Base-by-base conservation (phyloP, 2,797 vertebrate genomes). In the Pseudochromis fuscus region DNA sequence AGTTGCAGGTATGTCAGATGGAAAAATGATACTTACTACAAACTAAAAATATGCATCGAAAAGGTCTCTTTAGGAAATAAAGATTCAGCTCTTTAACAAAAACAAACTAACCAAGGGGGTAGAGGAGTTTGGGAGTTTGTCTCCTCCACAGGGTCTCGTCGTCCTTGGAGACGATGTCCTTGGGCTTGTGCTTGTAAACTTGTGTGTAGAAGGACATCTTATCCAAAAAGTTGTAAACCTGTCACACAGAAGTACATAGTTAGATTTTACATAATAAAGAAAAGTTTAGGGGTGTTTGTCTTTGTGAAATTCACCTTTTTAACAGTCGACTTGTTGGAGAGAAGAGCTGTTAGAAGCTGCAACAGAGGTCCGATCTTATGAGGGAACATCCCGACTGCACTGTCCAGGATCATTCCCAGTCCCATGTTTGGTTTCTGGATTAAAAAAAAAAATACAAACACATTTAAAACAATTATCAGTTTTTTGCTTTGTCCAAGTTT, bases 201-300 rank as follows among this genome's bases (percentile, higher is more conserved):
- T 99, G 97, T 0, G 97, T 98, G 76, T 97, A 99, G 88, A 96
- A 97, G 5, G 95, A 97, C 98, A 98, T 98, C 88, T 98, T 99
- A 87, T 99, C 97, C 90, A 99, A 90, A 87, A 99, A 97, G 74
- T 93, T 98, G 88, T 99, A 99, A 0, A 99, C 98, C 98, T 99
- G 91, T 48, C 71, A 27, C 52, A 28, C 4, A 81, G 2, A 62
- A 24, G 23, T 0, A 28, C 3, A 63, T 24, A 13, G 3, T 52
- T 45, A 53, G 51, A 23, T 16, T 40, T 61, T 18, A n/a, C 1
- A 48, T 3, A n/a, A n/a, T n/a, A 19, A 23, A 0, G 21, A 16
- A 15, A 35, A 2, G 5, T 0, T 21, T 15, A 38, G 2, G 5
- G 64, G 10, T 30, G 1, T 18, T 1, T 13, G 11, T 70, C 3